Conservation (phyloP, 2,888 invertebrate species). For the Synanthedon myopaeformis region DNA sequence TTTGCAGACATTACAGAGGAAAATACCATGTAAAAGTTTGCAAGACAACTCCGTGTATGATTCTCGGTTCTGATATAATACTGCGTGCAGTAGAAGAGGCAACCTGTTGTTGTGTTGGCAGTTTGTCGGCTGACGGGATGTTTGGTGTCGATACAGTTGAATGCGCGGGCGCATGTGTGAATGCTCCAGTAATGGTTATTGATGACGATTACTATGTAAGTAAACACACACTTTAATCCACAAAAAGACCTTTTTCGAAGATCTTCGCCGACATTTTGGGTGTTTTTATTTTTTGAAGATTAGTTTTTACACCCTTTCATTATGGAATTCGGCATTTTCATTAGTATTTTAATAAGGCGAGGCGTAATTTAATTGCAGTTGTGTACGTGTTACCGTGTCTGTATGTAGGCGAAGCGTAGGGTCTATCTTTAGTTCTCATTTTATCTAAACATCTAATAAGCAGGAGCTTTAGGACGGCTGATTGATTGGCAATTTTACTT, state of each 20-base stretch:
- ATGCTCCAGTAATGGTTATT: conserved; percentile 46
- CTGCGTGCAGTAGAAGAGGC: conserved; percentile 35
- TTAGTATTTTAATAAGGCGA: no score
- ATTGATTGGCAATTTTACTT: no score
- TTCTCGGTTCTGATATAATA: conserved; percentile 44
- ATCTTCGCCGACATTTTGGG: not conserved
- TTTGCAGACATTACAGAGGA: conserved; percentile 36
- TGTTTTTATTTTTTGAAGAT: not conserved
- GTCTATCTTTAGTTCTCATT: no score
- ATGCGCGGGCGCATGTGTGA: conserved; percentile 54
- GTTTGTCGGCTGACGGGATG: conserved; percentile 34
- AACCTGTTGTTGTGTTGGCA: conserved; percentile 33
- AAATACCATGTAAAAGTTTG: conserved; percentile 54
- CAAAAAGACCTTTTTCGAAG: not conserved
- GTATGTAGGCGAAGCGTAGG: no score
- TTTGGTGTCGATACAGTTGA: conserved; percentile 52
- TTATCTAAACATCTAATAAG: no score
- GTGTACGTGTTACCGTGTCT: not conserved
- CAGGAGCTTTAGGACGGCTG: no score
- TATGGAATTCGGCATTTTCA: no score
- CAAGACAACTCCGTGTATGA: conserved; percentile 51
- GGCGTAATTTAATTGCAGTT: no score
- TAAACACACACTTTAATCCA: conserved; percentile 1
- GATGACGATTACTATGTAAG: conserved; percentile 58
- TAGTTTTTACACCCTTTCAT: no score